Percentiles rank a stretch among this genome's conserved stretches.
Evolutionary conservation across 2,888 invertebrate species (phyloP).

Genomic region (Nasonovia ribisnigri): DNA sequence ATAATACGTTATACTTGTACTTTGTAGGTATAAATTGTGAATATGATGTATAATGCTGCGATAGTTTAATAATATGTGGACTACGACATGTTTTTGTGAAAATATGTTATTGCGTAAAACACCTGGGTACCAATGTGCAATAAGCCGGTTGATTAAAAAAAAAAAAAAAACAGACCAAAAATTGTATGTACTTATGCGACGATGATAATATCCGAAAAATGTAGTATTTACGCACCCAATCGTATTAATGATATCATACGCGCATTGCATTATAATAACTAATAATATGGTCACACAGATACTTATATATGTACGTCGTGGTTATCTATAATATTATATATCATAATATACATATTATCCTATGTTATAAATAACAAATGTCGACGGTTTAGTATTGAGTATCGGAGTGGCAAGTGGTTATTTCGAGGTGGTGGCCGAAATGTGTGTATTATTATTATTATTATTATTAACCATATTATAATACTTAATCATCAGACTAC

Average conservation of each 20-base stretch:
- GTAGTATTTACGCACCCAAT: neutral
- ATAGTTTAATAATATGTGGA: neutral
- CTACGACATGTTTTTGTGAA: neutral
- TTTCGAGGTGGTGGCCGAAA: neutral
- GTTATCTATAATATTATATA: neutral
- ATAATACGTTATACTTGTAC: neutral
- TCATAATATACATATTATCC: too few species aligned
- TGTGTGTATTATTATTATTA: neutral
- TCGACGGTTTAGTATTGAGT: neutral
- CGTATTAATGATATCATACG: neutral
- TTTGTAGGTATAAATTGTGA: neutral
- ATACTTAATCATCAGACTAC: neutral
- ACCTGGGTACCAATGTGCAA: neutral
- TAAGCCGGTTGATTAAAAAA: neutral
- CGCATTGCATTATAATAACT: neutral
- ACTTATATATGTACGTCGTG: neutral
- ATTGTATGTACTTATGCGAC: neutral
- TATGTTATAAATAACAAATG: neutral
- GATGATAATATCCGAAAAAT: neutral
- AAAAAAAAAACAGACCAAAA: neutral
- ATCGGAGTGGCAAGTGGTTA: neutral
- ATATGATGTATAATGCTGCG: neutral
- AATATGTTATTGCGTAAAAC: neutral
- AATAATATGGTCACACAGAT: too few species aligned
- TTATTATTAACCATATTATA: neutral